These are phyloP conservation scores for Lithobates sylvaticus DNA, from an alignment of 2,797 vertebrate species.

Conservation along the genomic window DNA sequence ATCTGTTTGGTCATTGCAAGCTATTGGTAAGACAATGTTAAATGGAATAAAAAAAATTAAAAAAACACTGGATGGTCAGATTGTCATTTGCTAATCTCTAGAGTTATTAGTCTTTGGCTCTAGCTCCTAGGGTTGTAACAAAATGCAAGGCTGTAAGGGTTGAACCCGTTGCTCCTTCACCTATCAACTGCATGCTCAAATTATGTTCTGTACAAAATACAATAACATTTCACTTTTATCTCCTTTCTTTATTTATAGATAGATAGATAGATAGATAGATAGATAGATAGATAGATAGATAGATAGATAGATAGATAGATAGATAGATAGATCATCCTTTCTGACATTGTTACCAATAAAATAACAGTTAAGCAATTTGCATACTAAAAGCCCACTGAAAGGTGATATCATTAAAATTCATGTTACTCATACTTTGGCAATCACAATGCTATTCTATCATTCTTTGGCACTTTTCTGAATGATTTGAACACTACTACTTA, in stretches of 20 bases:
- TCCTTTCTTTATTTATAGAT: background rate
- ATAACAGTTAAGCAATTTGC: constrained; percentile 5
- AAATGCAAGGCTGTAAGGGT: too few relatives aligned
- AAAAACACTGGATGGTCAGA: background rate
- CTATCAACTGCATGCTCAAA: background rate
- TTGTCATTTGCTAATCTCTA: too few relatives aligned
- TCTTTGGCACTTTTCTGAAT: constrained; percentile 30
- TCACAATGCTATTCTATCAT: constrained; percentile 27
- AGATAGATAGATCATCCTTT: background rate
- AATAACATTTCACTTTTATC: background rate
- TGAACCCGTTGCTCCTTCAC: background rate
- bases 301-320: constrained; percentile 4
- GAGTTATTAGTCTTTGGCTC: too few relatives aligned
- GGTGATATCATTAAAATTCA: constrained; percentile 36
- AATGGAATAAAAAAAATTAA: too few relatives aligned
- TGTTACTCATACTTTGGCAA: constrained; percentile 44
- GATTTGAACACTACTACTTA: constrained; percentile 47
- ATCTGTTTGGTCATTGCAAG: too few relatives aligned
- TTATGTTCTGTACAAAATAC: background rate
- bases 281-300: background rate
- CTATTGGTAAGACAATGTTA: too few relatives aligned
- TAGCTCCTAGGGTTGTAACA: too few relatives aligned
- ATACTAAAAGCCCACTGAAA: constrained; percentile 33
- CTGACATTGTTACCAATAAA: background rate
- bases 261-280: background rate